Evolutionary conservation across 2,113 vertebrate genomes (phyloP), one percentile per base, ranked within the genome.

Genomic region (Cephalophus harveyi): DNA sequence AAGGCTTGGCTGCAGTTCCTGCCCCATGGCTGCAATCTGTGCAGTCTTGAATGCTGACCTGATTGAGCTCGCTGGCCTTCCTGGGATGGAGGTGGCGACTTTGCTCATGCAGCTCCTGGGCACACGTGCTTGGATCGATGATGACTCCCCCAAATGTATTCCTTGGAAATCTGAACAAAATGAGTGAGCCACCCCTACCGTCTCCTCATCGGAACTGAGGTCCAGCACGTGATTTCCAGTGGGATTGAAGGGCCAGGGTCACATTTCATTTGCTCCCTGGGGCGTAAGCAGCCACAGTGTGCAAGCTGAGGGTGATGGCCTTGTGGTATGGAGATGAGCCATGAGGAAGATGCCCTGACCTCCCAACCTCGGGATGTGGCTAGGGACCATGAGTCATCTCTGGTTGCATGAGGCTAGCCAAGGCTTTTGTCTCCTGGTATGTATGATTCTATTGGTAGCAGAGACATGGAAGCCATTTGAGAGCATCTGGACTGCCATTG

Each of bases 91-190:
- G 27, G 27, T 28, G 7, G 43, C 0, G 0, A 50, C 43, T 50
- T 59, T 59, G 46, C 7, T 19, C 4, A 7, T n/a, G 10, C 30
- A 82, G 30, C 17, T 2, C 19, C 48, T 52, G 17, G 3, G 17
- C 19, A 54, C 23, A 76, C 2, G 19, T 81, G 78, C 78, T 81
- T 48, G 48, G 48, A 81, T 81, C 30, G 1, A 55, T 81, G 89
- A 62, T 79, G 76, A 92, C 27, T 79, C 55, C 28, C 36, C 7
- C 3, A 23, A 1, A 60, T 23, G 43, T 46, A 88, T 89, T 89
- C 85, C 78, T 93, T 88, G 91, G 55, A 89, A 89, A 89, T 43
- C 57, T 97, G 79, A 93, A 95, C 28, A 93, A 89, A 89, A 93
- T 89, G 94, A 89, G 50, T 95, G 64, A 95, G 15, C 59, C 71